Conservation (phyloP, 2,888 invertebrate species). For the Andrena bicolor region DNA sequence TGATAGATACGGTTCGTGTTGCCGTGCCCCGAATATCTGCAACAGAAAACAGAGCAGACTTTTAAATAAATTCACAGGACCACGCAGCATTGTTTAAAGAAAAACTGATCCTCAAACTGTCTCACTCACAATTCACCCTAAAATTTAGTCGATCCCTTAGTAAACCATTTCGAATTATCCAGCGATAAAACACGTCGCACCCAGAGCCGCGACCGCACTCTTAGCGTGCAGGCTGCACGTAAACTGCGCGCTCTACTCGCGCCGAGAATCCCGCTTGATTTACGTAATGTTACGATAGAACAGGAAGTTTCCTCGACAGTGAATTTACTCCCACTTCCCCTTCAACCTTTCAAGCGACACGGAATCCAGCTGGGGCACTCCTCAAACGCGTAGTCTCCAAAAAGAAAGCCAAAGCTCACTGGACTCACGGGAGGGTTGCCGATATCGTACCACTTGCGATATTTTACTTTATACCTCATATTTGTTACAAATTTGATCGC, state of each 20-base stretch:
- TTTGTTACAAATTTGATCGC: too few relatives aligned
- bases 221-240: conserved; percentile 13
- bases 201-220: conserved; percentile 11
- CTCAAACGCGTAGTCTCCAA: too few relatives aligned
- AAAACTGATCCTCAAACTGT: too few relatives aligned
- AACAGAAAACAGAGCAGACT: conserved; percentile 58
- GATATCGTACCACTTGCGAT: too few relatives aligned
- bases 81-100: too few relatives aligned
- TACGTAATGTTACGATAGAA: conserved; percentile 42
- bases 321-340: conserved; percentile 46
- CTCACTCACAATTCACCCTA: too few relatives aligned
- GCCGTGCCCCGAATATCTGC: conserved; percentile 79
- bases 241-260: conserved; percentile 42
- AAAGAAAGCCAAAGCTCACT: too few relatives aligned
- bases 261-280: conserved; percentile 49
- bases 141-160: too few relatives aligned
- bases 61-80: neutral
- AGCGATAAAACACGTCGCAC: conserved; percentile 23
- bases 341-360: conserved; percentile 31
- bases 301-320: conserved; percentile 28
- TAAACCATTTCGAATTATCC: neutral
- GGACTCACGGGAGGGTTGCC: too few relatives aligned
- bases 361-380: neutral
- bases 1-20: conserved; percentile 74
- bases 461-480: too few relatives aligned